Base-by-base conservation (phyloP, 1,140 invertebrate genomes). In the Magallana gigas region DNA sequence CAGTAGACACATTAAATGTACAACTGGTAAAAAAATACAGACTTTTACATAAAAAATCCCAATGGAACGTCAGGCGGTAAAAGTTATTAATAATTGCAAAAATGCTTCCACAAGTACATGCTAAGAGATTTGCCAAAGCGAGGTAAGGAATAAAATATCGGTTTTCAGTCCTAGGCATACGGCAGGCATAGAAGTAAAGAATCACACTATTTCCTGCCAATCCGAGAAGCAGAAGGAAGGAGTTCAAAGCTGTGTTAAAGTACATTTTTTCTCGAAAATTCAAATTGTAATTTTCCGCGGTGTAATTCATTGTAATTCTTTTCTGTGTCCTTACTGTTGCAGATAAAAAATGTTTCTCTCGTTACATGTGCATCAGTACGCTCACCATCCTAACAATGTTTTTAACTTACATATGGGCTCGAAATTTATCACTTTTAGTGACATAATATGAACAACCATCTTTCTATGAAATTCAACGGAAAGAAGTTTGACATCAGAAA, bases 61-160 rank as follows among this genome's bases (percentile, higher is more conserved):
- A 85, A 57, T 62, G 64, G n/a, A 86, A 89, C 12, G 60, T 56
- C 8, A 86, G 9, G 6, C 83, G 68, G 14, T 86, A 71, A 58
- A 86, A 56, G 64, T 89, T 89, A 23, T 85, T 11, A 5, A 85
- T 58, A 8, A 89, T 71, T 11, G 85, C 62, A n/a, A 89, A 89
- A 23, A 83, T 57, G 16, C 57, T 76, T 68, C 88, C 85, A 36
- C 68, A 80, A 7, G 82, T 58, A 36, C 88, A 86, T n/a, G 88
- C 88, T 16, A 87, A 29, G 4, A 89, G 8, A 48, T 89, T 85
- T 3, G 81, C 68, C 7, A 76, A 58, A 16, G 85, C 88, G 5
- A 89, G 59, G 36, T 80, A 84, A 5, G 88, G 88, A 57, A 89
- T 89, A 56, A 89, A 89, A 64, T 84, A 89, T 1, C 88, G 85